These are phyloP conservation scores for Prorops nasuta DNA, from an alignment of 1,140 invertebrate species.

Conservation along the genomic window DNA sequence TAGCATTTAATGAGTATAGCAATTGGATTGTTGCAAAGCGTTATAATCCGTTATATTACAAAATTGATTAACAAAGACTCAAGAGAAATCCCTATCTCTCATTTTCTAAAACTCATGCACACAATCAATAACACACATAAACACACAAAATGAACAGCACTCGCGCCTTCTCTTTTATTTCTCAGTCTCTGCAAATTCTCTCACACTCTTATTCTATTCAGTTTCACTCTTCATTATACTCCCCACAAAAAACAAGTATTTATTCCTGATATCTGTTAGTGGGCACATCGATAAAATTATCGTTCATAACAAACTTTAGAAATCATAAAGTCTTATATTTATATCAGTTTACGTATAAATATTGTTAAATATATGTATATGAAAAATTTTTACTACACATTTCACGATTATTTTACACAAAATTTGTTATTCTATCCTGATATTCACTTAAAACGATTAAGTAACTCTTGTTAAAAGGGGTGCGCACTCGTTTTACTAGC, in stretches of 20 bases:
- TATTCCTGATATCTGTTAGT: slow-evolving; percentile 17
- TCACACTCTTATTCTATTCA: slow-evolving; percentile 7
- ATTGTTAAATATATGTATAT: slow-evolving; percentile 49
- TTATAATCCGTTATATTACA: too few species aligned
- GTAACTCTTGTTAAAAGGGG: slow-evolving; percentile 36
- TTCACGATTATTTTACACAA: slow-evolving; percentile 51
- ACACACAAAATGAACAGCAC: not conserved
- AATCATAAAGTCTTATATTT: slow-evolving; percentile 36
- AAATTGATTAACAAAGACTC: slow-evolving; percentile 53
- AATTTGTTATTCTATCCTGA: slow-evolving; percentile 44
- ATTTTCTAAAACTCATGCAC: not conserved
- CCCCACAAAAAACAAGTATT: slow-evolving; percentile 22
- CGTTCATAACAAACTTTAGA: slow-evolving; percentile 33
- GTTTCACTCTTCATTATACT: too few species aligned
- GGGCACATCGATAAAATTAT: slow-evolving; percentile 39
- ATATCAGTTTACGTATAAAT: slow-evolving; percentile 48
- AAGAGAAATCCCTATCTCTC: slow-evolving; percentile 23
- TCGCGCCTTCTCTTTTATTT: slow-evolving; percentile 1
- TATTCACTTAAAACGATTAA: slow-evolving; percentile 43
- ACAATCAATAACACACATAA: not conserved
- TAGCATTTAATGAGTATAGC: too few species aligned
- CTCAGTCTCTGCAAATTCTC: not conserved
- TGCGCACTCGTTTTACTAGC: slow-evolving; percentile 18
- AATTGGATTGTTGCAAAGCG: too few species aligned
- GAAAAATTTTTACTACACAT: slow-evolving; percentile 49